These are phyloP conservation scores for Aphelenchoides bicaudatus DNA, from an alignment of 2,888 invertebrate species.

Conservation along the genomic window DNA sequence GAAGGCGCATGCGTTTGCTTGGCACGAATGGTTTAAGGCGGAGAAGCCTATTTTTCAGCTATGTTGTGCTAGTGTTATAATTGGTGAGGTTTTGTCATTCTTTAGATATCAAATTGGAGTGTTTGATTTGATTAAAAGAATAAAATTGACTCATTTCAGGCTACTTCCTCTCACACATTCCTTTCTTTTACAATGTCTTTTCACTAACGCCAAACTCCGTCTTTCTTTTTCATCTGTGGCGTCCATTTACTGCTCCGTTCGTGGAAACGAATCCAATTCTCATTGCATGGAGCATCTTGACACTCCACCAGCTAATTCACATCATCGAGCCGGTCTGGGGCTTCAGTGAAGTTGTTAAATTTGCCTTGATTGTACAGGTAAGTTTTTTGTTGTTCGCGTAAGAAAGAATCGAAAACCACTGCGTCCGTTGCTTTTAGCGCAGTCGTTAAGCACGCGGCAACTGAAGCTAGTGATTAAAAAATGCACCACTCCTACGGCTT, in stretches of 20 bases:
- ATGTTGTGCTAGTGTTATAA: constrained; percentile 7
- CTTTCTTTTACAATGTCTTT: constrained; percentile 27
- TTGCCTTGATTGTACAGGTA: constrained; percentile 35
- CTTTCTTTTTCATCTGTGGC: constrained; percentile 47
- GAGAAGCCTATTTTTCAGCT: constrained; percentile 14
- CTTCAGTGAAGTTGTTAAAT: constrained; percentile 35
- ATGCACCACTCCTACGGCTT: too few species aligned
- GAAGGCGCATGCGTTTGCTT: background rate
- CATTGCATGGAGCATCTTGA: constrained; percentile 38
- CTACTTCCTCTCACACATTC: constrained; percentile 29
- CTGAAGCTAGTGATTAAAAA: too few species aligned
- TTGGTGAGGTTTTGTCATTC: background rate
- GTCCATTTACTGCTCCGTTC: constrained; percentile 44
- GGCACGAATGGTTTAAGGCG: constrained; percentile 12
- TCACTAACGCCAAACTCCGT: constrained; percentile 31
- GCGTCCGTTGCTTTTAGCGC: too few species aligned
- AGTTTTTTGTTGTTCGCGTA: too few species aligned
- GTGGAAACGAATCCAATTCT: constrained; percentile 52
- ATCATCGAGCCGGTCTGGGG: constrained; percentile 42
- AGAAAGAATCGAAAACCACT: too few species aligned
- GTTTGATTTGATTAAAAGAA: too few species aligned
- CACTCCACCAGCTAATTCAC: constrained; percentile 33
- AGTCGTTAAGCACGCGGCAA: too few species aligned
- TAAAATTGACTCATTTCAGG: too few species aligned
- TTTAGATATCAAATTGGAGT: too few species aligned